Percentiles rank a stretch among this genome's conserved stretches.
These are phyloP conservation scores for Peromyscus californicus DNA, from an alignment of 2,113 vertebrate genomes.

Conservation along the genomic window DNA sequence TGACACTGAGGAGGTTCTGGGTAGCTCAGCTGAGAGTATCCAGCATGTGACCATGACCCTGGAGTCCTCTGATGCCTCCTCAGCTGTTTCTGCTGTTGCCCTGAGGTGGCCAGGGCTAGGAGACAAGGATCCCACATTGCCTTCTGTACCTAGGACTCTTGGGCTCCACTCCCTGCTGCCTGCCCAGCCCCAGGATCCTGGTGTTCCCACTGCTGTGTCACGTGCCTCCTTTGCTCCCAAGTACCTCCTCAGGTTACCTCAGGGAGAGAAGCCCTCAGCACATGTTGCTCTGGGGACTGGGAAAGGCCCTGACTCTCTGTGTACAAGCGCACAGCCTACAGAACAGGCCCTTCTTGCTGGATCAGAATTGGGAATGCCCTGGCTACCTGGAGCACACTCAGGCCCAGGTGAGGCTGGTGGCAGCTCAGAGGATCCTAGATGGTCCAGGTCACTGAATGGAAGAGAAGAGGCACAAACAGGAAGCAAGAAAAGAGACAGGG, in stretches of 20 bases:
- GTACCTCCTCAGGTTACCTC: slow-evolving; percentile 88
- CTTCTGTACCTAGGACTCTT: not conserved
- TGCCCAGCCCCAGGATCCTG: not conserved
- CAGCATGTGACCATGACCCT: rapidly evolving
- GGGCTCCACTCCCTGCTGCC: not conserved
- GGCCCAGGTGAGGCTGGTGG: not conserved
- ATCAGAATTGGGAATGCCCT: not conserved
- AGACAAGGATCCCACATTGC: not conserved
- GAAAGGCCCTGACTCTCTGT: not conserved
- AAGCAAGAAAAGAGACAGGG: slow-evolving; percentile 32
- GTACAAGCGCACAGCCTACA: not conserved
- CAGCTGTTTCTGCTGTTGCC: slow-evolving; percentile 31
- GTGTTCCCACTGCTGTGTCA: not conserved
- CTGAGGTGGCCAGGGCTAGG: not conserved
- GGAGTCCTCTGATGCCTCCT: not conserved
- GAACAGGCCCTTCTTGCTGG: not conserved
- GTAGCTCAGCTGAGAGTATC: not conserved
- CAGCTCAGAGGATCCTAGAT: slow-evolving; percentile 8
- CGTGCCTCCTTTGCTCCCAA: slow-evolving; percentile 85
- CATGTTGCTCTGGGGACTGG: not conserved
- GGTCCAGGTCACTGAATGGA: slow-evolving; percentile 23
- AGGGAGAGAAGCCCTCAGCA: slow-evolving; percentile 31
- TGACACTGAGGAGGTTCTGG: not conserved
- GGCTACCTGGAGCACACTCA: slow-evolving; percentile 27
- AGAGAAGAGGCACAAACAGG: slow-evolving; percentile 49